Conservation (phyloP, 2,113 vertebrate genomes). For the Tupaia tana region DNA sequence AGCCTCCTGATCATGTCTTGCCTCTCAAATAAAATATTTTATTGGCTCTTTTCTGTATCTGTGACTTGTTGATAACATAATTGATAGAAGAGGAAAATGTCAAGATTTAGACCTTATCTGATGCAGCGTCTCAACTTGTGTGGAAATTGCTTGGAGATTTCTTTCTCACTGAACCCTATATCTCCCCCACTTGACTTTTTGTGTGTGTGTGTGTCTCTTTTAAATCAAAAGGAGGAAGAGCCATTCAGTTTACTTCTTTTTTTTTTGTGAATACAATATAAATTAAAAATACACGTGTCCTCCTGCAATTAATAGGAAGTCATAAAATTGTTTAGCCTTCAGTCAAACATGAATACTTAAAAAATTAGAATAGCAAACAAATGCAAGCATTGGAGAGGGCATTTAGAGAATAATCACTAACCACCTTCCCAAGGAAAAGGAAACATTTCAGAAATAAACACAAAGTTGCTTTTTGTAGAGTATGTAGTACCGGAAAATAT, state of each 20-base stretch:
- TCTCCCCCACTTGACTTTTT: not conserved
- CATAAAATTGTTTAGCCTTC: not conserved
- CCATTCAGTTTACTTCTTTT: not conserved
- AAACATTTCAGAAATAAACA: not conserved
- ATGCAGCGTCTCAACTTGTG: not conserved
- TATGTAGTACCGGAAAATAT: not conserved
- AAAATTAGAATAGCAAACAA: constrained; percentile 1
- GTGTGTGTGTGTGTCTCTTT: not conserved
- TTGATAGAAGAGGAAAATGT: not conserved
- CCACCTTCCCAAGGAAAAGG: not conserved
- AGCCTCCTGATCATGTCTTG: not conserved
- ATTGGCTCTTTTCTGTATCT: not conserved
- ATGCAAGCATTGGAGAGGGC: not conserved
- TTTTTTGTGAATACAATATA: constrained; percentile 28
- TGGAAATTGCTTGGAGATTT: not conserved
- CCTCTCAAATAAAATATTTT: not conserved
- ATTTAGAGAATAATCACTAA: not conserved
- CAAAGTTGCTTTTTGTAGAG: not conserved
- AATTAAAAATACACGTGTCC: not conserved
- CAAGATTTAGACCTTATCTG: not conserved
- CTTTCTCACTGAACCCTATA: not conserved
- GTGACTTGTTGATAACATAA: not conserved
- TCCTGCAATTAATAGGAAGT: not conserved
- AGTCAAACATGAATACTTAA: not conserved
- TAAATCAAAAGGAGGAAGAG: not conserved